Base-by-base conservation (phyloP, 2,113 vertebrate species). In the Antigone vipio region DNA sequence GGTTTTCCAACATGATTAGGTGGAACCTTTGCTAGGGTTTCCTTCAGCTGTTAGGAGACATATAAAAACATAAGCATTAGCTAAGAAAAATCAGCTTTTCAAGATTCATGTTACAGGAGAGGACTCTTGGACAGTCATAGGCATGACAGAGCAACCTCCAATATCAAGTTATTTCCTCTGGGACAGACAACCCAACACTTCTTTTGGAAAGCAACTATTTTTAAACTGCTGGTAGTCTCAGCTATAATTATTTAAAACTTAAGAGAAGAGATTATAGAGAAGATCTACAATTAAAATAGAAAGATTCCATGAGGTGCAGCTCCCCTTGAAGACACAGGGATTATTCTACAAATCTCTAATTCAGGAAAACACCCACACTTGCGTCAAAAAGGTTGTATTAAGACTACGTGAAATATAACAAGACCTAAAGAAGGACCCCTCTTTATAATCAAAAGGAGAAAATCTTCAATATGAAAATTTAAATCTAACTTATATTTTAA, bases 11-110 rank as follows among this genome's bases (percentile, higher is more conserved):
- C 97, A 11, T 99, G 99, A 97, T 96, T 98, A 75, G 98, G 98
- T 75, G 99, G 98, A 92, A 99, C 99, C 96, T 99, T 99, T 62
- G 99, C 98, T 94, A 99, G 93, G 34, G 99, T 99, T 98, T 99
- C 99, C 95, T 99, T 99, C 93, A 99, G 97, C 99, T 99, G 96
- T 94, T 88, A 98, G 47, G 92, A 97, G 77, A 97, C 40, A 94
- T 8, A 64, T 4, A 44, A 95, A 83, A 89, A 66, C 8, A 24
- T 49, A 85, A 71, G 72, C 44, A 82, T 9, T 44, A 18, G 27
- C 44, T 49, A 60, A 75, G 63, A 53, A 77, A 82, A 52, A 58
- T 0, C 2, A 50, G 5, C 16, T 88, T 95, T 67, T 84, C n/a
- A 90, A 93, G 42, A 71, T 71, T 55, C 20, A 49, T 7, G 38